phyloP scores from a whole-genome alignment of 1,140 invertebrate genomes.

The Steinernema feltiae region DNA sequence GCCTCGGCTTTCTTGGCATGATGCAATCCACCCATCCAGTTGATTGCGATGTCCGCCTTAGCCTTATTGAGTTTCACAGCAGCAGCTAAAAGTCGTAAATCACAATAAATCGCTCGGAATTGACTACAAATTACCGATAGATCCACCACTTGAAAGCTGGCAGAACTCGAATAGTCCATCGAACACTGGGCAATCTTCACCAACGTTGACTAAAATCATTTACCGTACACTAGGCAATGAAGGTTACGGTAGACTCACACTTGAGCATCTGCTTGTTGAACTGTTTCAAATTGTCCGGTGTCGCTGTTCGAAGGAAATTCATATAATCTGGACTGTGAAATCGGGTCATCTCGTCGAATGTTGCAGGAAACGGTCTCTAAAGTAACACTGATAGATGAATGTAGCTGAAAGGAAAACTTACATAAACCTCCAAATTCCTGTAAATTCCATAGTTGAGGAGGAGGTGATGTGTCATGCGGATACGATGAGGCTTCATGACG shows the following conservation, averaged over 20 bases:
- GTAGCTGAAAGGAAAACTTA: slow-evolving; percentile 64
- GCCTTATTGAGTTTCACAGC: slow-evolving; percentile 92
- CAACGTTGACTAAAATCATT: slow-evolving; percentile 76
- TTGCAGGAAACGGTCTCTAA: slow-evolving; percentile 95
- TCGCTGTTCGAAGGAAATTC: slow-evolving; percentile 86
- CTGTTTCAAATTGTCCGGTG: slow-evolving; percentile 97
- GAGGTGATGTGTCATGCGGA: slow-evolving; percentile 99
- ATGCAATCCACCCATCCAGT: slow-evolving; percentile 97
- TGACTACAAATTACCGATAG: slow-evolving; percentile 67
- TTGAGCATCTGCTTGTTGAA: slow-evolving; percentile 99
- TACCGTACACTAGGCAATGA: not conserved
- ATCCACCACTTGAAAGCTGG: slow-evolving; percentile 92
- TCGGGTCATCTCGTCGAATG: slow-evolving; percentile 99
- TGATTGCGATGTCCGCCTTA: slow-evolving; percentile 93
- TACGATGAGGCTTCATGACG: slow-evolving; percentile 97
- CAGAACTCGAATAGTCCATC: slow-evolving; percentile 95
- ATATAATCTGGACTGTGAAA: slow-evolving; percentile 99
- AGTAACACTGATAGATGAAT: slow-evolving; percentile 17
- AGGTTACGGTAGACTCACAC: slow-evolving; percentile 68
- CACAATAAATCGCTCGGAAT: slow-evolving; percentile 64
- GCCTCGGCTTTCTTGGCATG: slow-evolving; percentile 95
- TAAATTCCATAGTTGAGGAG: slow-evolving; percentile 97
- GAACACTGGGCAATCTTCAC: slow-evolving; percentile 95
- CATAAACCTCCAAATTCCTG: slow-evolving; percentile 99
- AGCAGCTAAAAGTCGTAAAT: slow-evolving; percentile 68